These are phyloP conservation scores for Melieria picta DNA, from an alignment of 2,888 invertebrate species.

Conservation along the genomic window DNA sequence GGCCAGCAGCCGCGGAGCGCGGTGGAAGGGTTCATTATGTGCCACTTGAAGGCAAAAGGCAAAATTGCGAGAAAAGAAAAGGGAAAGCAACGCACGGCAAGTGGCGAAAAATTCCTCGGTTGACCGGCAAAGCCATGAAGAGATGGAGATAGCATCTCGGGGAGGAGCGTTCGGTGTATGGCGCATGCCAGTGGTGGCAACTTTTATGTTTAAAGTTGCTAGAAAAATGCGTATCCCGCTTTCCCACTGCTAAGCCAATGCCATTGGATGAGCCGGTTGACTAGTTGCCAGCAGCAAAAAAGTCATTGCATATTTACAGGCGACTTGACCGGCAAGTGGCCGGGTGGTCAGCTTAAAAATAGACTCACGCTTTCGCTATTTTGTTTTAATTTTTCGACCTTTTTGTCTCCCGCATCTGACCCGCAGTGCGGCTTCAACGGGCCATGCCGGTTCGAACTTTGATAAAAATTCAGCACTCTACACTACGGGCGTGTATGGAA, in stretches of 20 bases:
- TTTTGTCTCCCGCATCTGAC: neutral
- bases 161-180: too few species aligned
- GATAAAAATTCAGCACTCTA: neutral
- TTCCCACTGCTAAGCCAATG: constrained; percentile 18
- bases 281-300: constrained; percentile 7
- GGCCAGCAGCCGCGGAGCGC: neutral
- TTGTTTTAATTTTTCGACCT: neutral
- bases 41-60: neutral
- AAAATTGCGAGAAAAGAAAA: neutral
- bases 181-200: too few species aligned
- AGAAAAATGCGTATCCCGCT: too few species aligned
- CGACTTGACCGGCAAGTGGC: neutral
- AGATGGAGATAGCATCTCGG: too few species aligned
- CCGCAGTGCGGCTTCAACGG: neutral
- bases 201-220: too few species aligned
- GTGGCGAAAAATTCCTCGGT: constrained; percentile 28
- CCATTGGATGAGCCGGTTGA: constrained; percentile 2
- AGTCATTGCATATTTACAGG: constrained; percentile 25
- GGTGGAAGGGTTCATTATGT: neutral
- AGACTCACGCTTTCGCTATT: neutral
- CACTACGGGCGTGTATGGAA: neutral
- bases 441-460: neutral
- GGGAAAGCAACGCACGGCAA: constrained; percentile 11
- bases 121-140: constrained; percentile 12
- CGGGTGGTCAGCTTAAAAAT: too few species aligned